Conservation (phyloP, 2,113 vertebrate genomes). For the Heterotis niloticus region DNA sequence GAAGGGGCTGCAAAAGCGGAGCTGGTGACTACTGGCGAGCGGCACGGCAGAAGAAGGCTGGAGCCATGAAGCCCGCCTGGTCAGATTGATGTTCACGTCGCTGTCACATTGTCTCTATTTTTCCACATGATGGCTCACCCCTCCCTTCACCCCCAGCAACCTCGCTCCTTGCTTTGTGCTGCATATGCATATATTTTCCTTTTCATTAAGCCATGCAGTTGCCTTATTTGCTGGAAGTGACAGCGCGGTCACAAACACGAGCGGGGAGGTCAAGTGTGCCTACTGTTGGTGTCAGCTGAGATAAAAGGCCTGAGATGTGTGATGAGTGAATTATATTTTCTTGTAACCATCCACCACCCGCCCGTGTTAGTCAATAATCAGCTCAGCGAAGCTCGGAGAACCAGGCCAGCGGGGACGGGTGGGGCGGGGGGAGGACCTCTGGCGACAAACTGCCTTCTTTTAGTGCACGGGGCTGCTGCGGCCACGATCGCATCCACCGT, state of each 20-base stretch:
- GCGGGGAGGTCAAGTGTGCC: constrained; percentile 37
- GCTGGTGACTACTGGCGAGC: constrained; percentile 26
- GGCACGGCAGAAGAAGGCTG: neutral
- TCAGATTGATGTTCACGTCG: too few species aligned
- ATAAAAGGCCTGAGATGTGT: constrained; percentile 56
- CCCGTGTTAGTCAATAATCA: constrained; percentile 59
- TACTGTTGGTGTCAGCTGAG: constrained; percentile 34
- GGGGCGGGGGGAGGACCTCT: constrained; percentile 22
- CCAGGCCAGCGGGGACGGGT: neutral
- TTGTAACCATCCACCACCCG: neutral
- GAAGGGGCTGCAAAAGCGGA: neutral
- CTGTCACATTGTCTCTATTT: neutral
- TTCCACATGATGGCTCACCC: neutral
- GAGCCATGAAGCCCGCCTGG: neutral
- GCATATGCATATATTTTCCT: constrained; percentile 13
- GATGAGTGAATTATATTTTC: constrained; percentile 64
- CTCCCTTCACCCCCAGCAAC: neutral
- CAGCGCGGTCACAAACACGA: neutral
- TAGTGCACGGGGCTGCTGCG: too few species aligned
- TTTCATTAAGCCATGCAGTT: constrained; percentile 25
- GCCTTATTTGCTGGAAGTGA: neutral
- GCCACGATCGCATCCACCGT: too few species aligned
- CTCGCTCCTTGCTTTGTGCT: neutral
- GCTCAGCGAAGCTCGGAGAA: constrained; percentile 62
- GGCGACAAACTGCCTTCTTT: constrained; percentile 57